Evolutionary conservation across 2,888 invertebrate species (phyloP), one percentile per base, ranked within the genome.

Genomic region (Dichetophora obliterata): DNA sequence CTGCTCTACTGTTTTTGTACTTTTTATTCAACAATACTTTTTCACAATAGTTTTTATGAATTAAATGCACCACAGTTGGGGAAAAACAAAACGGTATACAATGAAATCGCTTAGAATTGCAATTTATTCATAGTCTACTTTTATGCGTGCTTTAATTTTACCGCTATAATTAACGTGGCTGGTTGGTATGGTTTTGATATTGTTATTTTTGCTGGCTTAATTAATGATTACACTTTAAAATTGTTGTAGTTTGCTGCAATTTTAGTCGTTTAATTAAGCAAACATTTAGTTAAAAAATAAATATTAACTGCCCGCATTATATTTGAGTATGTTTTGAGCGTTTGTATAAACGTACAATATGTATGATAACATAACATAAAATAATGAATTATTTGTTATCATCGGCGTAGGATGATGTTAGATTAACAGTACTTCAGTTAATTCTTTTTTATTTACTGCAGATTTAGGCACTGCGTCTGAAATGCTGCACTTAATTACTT

Each of bases 1-100:
- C 57, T 19, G 6, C 63, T 70, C 68, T 59, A 59, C 72, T 57
- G 22, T 72, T 76, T 19, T 66, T 50, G 54, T 22, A 68, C n/a
- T 61, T 22, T 61, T 43, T 61, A 19, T 61, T 63, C 48, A 65
- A 22, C n/a, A 22, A 54, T 63, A 68, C 59, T 19, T 5, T 43
- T 66, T 19, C 57, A 54, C 54, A 54, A 54, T 65, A 37, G 19
- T 19, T 31, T 65, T 31, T 34, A n/a, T 34, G 19, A 66, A 66
- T 22, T 43, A 31, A 34, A 63, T 34, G 63, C 63, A 63, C 31
- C 11, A 61, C 37, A 16, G 27, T 11, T 31, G 34, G 3, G 34
- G 16, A 31, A 63, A 31, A n/a, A 63, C 14, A 31, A 34, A n/a
- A 63, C 27, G 31, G 34, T n/a, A 31, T 14, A n/a, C 63, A 34